A percentile compares a stretch with the other conserved stretches of the same genome.
phyloP scores from a whole-genome alignment of 2,113 vertebrate genomes.

The Fregetta grallaria region DNA sequence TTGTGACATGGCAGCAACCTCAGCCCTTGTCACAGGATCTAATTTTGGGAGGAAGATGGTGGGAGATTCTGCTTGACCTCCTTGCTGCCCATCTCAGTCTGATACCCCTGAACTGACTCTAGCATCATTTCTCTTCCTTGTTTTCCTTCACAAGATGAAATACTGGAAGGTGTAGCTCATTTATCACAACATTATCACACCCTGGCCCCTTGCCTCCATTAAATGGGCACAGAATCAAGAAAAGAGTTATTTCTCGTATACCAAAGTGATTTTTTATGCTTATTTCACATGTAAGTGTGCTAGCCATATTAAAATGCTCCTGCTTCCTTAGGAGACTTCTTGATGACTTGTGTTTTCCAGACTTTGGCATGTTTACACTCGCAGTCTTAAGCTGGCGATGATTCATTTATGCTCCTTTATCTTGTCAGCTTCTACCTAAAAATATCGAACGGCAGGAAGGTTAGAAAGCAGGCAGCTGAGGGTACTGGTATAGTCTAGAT shows the following conservation, averaged over 20 bases:
- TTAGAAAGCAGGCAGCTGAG: not conserved
- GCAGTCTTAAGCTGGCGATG: not conserved
- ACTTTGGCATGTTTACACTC: conserved; percentile 33
- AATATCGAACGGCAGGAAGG: not conserved
- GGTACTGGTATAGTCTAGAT: not conserved
- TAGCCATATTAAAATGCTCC: conserved; percentile 23
- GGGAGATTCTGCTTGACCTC: not conserved
- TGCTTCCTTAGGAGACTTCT: conserved; percentile 17
- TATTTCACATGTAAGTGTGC: not conserved
- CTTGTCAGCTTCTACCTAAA: conserved; percentile 56
- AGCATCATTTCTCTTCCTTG: not conserved
- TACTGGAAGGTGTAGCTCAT: not conserved
- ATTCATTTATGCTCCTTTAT: conserved; percentile 42
- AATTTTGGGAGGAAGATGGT: not conserved
- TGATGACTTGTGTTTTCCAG: conserved; percentile 15
- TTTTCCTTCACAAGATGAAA: conserved; percentile 23
- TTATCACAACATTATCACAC: not conserved
- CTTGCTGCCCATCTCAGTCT: not conserved
- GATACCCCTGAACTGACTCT: not conserved
- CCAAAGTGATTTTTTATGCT: not conserved
- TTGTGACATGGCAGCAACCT: not conserved
- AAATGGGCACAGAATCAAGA: conserved; percentile 37
- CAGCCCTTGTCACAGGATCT: not conserved
- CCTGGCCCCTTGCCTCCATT: conserved; percentile 28
- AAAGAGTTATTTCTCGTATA: not conserved